Conservation (phyloP, 2,797 vertebrate species). For the Leptodactylus fallax region DNA sequence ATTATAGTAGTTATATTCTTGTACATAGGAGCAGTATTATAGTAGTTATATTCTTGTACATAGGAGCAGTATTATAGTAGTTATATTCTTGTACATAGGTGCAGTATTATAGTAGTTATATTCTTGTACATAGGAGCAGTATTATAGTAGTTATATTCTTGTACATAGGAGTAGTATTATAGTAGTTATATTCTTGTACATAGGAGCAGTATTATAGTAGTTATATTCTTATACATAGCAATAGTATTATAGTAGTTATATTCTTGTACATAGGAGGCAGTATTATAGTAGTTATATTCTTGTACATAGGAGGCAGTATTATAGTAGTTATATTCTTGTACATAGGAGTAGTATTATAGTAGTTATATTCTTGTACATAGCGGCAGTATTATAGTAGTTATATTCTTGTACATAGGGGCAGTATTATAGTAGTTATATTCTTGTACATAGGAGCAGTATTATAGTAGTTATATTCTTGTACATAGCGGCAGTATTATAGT, state of each 20-base stretch:
- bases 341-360: not conserved
- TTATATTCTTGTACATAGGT: too few relatives aligned
- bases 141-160: conserved; percentile 5
- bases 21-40: too few relatives aligned
- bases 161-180: not conserved
- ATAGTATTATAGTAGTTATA: conserved; percentile 7
- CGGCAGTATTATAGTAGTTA: too few relatives aligned
- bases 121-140: too few relatives aligned
- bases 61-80: too few relatives aligned
- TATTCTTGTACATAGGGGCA: not conserved
- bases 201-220: conserved; percentile 9
- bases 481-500: not conserved
- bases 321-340: not conserved
- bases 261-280: conserved; percentile 2
- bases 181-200: not conserved
- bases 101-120: conserved; percentile 9
- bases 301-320: not conserved
- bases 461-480: not conserved
- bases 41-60: too few relatives aligned
- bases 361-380: not conserved
- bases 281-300: conserved; percentile 14
- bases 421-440: conserved; percentile 4
- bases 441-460: not conserved
- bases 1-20: too few relatives aligned
- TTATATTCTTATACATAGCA: conserved; percentile 1